Base-by-base conservation (phyloP, 2,113 vertebrate genomes). In the Cichladusa arquata region DNA sequence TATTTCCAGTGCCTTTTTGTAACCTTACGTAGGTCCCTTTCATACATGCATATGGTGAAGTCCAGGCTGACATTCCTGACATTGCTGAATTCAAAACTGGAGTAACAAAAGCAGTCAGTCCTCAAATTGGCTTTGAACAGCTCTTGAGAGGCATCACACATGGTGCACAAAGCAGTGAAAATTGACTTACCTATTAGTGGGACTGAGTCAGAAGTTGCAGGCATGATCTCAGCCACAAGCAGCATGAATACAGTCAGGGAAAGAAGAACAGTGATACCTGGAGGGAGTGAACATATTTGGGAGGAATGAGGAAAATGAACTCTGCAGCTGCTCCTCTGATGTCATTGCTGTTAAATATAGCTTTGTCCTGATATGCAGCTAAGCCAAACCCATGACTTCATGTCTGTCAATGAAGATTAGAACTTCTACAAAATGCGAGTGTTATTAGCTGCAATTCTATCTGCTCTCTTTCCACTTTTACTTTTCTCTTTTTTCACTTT, bases 201-300 rank as follows among this genome's bases (percentile, higher is more conserved):
- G 79, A 99, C 99, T 0, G 99, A 99, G 97, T 99, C 99, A 56
- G 99, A 99, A 45, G 99, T 99, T 78, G 99, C 98, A 36, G 99
- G 99, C 99, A 99, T 99, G 94, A 99, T 99, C 96, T 99, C 99
- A 62, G 99, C 99, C 50, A 99, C 99, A 80, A 99, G 98, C 71
- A 99, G 96, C 99, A 99, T 99, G 96, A 99, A 99, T 57, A 99
- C 98, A 0, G 99, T 99, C 67, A 99, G 96, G n/a, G 99, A 99
- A 95, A 99, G 97, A 79, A 99, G 98, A 53, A 99, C 99, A 8
- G 99, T 99, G 89, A 99, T 99, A 76, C 99, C 99, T 99, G 91
- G 61, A 93, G 45, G 83, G 54, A 80, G 34, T 92, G 88, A 88
- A 61, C 18, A 94, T 50, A 40, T 73, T 95, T 29, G 20, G 42